Base-by-base conservation (phyloP, 53 echinoderm and acorn worm species). In the Mesocentrotus franciscanus region DNA sequence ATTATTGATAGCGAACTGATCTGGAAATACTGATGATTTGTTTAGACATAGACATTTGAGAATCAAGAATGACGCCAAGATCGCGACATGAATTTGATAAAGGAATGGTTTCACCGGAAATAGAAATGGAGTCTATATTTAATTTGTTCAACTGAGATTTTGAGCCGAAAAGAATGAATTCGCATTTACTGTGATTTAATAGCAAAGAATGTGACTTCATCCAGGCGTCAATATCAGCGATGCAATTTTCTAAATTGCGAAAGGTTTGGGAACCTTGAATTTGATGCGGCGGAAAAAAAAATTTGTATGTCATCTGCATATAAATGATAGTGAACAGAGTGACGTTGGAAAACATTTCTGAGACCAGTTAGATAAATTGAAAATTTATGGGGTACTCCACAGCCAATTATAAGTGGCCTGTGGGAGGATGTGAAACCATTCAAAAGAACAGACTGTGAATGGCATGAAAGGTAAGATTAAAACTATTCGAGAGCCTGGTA, bases 401-500 rank as follows among this genome's bases (percentile, higher is more conserved):
- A 85, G 24, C 9, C 85, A n/a, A n/a, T n/a, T n/a, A n/a, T n/a
- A 24, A 56, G 26, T 56, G 57, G 16, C 95, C 95, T 27, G 59
- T 35, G 74, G 4, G 92, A 72, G 49, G 92, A 71, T 71, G 92
- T 92, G 55, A 92, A 8, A 56, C 74, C 92, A 56, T 92, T 72
- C 20, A 92, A 10, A 92, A 92, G 72, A 26, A 92, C 92, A 33
- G 74, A 71, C 71, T 92, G 92, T 92, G 72, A 71, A 24, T 92
- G 74, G 92, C 39, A 72, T 35, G 39, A 72, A 35, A 72, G 72
- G 17, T 92, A 24, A 33, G 92, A 92, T 49, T 72, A 18, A 20
- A 72, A 71, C 74, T 62, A 90, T 61, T 90, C 55, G 4, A 61
- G 61, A 32, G 62, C 62, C 90, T 90, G 42, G 30, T 15, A 62